Percentiles rank a stretch among this genome's conserved stretches.
Conservation (phyloP, 2,888 invertebrate genomes). For the Drosophila mettleri region DNA sequence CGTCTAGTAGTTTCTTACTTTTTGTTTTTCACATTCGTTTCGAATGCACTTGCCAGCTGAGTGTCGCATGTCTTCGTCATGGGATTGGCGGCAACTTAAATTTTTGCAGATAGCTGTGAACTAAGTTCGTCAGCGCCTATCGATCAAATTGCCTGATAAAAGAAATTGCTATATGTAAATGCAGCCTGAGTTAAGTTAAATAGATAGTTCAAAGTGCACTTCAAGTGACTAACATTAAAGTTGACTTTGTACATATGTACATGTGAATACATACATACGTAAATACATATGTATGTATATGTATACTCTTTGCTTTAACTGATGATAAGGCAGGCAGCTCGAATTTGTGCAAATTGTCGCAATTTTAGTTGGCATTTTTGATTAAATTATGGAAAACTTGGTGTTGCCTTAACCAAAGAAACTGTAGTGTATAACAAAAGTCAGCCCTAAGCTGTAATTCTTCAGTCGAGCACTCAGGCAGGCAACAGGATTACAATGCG, state of each 20-base stretch:
- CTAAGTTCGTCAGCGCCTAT: not conserved
- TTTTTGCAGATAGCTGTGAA: not conserved
- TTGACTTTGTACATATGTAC: too few relatives aligned
- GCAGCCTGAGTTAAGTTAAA: conserved; percentile 10
- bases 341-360: conserved; percentile 17
- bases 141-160: conserved; percentile 9
- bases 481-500: not conserved
- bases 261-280: not conserved
- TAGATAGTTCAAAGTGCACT: not conserved
- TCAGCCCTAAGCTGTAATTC: not conserved
- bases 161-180: not conserved
- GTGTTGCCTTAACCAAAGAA: not conserved
- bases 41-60: conserved; percentile 6
- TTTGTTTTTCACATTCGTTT: not conserved
- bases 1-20: not conserved
- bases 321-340: not conserved
- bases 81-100: not conserved
- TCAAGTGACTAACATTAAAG: conserved; percentile 4
- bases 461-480: not conserved
- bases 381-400: conserved; percentile 12
- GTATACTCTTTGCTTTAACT: not conserved
- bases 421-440: conserved; percentile 3
- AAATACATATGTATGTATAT: not conserved
- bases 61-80: conserved; percentile 4
- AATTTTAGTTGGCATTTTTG: conserved; percentile 10